Evolutionary conservation across 2,888 invertebrate genomes (phyloP).

Genomic region (Spodoptera littoralis): DNA sequence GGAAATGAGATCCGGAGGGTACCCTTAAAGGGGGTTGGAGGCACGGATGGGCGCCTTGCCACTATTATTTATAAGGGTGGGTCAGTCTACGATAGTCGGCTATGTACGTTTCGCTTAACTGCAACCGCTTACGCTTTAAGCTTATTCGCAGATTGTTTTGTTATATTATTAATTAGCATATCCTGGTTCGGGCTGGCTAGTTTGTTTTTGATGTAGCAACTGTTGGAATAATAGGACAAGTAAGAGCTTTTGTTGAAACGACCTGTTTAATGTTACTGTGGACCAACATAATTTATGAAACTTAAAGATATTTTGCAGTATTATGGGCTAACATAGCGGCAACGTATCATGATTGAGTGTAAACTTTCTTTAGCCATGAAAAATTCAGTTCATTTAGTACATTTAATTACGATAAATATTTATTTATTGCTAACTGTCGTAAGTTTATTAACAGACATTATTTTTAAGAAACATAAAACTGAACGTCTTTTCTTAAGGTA

Average conservation of each 20-base stretch:
- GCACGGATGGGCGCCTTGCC: conserved; percentile 81
- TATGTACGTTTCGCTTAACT: conserved; percentile 63
- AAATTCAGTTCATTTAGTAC: too few relatives aligned
- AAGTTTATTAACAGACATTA: too few relatives aligned
- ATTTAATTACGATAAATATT: too few relatives aligned
- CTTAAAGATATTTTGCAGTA: too few relatives aligned
- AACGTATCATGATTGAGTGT: too few relatives aligned
- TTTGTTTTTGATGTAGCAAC: conserved; percentile 57
- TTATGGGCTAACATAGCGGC: too few relatives aligned
- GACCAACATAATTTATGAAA: not conserved
- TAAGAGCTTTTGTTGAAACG: conserved; percentile 9
- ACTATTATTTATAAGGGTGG: conserved; percentile 89
- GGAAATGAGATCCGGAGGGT: conserved; percentile 87
- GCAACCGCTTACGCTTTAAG: conserved; percentile 75
- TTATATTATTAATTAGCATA: conserved; percentile 77
- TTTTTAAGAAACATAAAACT: too few relatives aligned
- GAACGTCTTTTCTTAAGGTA: too few relatives aligned
- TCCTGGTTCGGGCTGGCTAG: conserved; percentile 44
- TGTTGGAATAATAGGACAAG: conserved; percentile 50
- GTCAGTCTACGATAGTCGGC: conserved; percentile 83
- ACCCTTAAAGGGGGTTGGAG: conserved; percentile 80
- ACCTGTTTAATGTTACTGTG: conserved; percentile 4
- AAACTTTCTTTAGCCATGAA: too few relatives aligned
- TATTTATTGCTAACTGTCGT: too few relatives aligned
- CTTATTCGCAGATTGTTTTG: conserved; percentile 80